Evolutionary conservation across 2,888 invertebrate genomes (phyloP).

Genomic region (Epinotia ramella): DNA sequence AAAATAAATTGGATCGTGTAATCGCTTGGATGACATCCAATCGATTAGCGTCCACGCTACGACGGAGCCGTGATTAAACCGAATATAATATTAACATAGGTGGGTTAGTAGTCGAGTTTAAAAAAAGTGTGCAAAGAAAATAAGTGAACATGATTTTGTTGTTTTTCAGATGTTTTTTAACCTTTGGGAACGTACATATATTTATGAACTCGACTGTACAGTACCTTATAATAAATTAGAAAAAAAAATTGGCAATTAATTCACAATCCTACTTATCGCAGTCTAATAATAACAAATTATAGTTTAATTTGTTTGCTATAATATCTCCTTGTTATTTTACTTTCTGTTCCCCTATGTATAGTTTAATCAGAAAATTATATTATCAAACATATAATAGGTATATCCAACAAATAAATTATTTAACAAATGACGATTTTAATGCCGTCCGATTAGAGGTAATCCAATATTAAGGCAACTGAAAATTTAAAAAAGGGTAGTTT

Average conservation of each 20-base stretch:
- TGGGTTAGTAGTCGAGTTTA: not conserved
- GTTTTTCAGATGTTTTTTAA: not conserved
- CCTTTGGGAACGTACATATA: not conserved
- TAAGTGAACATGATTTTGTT: too few relatives aligned
- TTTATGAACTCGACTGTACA: too few relatives aligned
- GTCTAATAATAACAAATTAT: too few relatives aligned
- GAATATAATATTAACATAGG: not conserved
- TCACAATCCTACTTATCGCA: too few relatives aligned
- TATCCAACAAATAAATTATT: not conserved
- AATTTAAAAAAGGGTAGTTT: not conserved
- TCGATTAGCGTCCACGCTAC: constrained; percentile 1
- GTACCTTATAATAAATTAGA: too few relatives aligned
- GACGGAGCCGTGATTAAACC: not conserved
- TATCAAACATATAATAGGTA: too few relatives aligned
- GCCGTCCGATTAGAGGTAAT: not conserved
- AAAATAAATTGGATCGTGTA: constrained; percentile 31
- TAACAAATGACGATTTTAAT: not conserved
- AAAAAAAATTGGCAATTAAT: too few relatives aligned
- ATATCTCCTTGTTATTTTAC: too few relatives aligned
- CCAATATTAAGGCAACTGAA: not conserved
- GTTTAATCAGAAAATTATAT: too few relatives aligned
- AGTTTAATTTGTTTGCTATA: too few relatives aligned
- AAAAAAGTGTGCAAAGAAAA: too few relatives aligned
- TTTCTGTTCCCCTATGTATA: too few relatives aligned
- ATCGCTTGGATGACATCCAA: constrained; percentile 23